Evolutionary conservation across 1,140 invertebrate species (phyloP).

Genomic region (Ceratosolen fusciceps): DNA sequence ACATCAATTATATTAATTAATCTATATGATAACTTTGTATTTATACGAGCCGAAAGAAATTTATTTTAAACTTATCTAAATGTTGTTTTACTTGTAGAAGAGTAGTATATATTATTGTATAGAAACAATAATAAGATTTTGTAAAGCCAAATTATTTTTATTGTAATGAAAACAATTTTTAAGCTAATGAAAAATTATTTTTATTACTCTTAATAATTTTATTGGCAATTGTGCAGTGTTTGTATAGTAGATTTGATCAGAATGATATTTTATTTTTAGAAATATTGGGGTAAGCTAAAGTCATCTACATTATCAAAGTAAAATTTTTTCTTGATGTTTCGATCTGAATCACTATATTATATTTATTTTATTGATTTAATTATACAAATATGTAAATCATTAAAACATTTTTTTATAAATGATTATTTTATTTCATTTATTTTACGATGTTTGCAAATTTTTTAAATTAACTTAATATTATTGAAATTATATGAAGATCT

Average conservation of each 20-base stretch:
- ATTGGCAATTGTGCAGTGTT: not conserved
- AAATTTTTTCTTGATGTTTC: slow-evolving; percentile 3
- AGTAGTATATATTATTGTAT: slow-evolving; percentile 5
- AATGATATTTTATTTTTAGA: slow-evolving; percentile 4
- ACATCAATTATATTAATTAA: not conserved
- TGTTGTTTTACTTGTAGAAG: not conserved
- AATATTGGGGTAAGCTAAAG: slow-evolving; percentile 1
- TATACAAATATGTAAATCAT: not conserved
- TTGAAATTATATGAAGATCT: not conserved
- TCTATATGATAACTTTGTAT: not conserved
- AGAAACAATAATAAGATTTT: not conserved
- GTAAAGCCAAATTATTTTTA: not conserved
- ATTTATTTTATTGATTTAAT: slow-evolving; percentile 3
- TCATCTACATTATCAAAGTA: not conserved
- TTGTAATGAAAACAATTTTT: slow-evolving; percentile 11
- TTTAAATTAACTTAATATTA: not conserved
- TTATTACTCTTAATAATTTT: not conserved
- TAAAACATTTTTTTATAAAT: not conserved
- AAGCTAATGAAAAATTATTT: not conserved
- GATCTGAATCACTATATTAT: slow-evolving; percentile 24
- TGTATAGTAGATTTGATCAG: not conserved
- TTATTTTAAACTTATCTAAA: not conserved
- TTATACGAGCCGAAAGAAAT: not conserved
- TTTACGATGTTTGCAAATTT: slow-evolving; percentile 26
- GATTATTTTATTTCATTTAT: not conserved